Base-by-base conservation (phyloP, 2,797 vertebrate genomes). In the Eidolon dupreanum region DNA sequence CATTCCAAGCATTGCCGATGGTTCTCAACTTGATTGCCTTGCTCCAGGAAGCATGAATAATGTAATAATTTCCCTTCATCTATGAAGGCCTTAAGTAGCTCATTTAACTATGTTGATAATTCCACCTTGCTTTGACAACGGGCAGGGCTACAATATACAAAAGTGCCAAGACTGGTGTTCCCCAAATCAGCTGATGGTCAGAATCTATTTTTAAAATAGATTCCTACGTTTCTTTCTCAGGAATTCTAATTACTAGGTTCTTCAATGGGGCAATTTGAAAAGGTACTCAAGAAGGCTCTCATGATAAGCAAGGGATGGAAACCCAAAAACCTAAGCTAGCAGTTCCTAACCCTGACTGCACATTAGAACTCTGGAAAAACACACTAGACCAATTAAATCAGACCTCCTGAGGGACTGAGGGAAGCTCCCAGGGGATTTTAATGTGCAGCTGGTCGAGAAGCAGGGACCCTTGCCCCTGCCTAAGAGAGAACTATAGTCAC, bases 151-250 rank as follows among this genome's bases (percentile, higher is more conserved):
- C 36, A 91, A 53, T 87, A 90, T 22, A 46, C 16, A 31, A 8
- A 84, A 71, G 11, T 61, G 68, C 49, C 24, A 88, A 81, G 49
- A 71, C 0, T 33, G 59, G 43, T 73, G 55, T 68, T 89, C 36
- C 36, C 51, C 8, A 96, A 95, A 84, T 8, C n/a, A 81, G 43
- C 2, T 90, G 43, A 82, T 86, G 28, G 24, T 81, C 36, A 85
- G 66, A 83, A 61, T 71, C 55, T 78, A 71, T 49, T 92, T 90
- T 70, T 22, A 94, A 92, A 95, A 86, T 36, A 74, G 77, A 82
- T 77, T 73, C 49, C 49, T 66, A 49, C 22, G 1, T 86, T 3
- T 78, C 70, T 70, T 13, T 41, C 31, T 51, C 43, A 73, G 55
- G 38, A 95, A 73, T 77, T 61, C 49, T 70, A 93, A 71, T 53